Evolutionary conservation across 2,797 vertebrate genomes (phyloP).

Genomic region (Aldrovandia affinis): DNA sequence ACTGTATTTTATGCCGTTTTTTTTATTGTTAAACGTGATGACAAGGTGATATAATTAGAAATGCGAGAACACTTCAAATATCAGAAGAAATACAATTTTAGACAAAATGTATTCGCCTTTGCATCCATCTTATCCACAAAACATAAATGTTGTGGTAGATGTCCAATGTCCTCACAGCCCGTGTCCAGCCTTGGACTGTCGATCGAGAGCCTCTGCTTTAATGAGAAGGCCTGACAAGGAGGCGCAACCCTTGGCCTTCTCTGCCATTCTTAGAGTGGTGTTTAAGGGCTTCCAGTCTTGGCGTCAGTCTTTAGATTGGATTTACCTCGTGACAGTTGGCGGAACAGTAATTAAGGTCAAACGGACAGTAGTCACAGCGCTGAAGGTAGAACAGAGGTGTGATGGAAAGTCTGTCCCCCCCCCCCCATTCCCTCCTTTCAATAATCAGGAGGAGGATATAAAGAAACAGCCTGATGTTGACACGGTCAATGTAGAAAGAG

Average conservation of each 20-base stretch:
- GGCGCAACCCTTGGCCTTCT: neutral
- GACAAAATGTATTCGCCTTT: neutral
- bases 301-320: neutral
- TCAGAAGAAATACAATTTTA: neutral
- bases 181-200: constrained; percentile 14
- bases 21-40: too few species aligned
- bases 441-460: neutral
- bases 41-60: too few species aligned
- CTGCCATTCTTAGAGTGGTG: neutral
- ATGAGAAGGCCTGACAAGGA: constrained; percentile 33
- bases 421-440: neutral
- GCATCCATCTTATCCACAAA: neutral
- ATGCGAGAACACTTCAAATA: too few species aligned
- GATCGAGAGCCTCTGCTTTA: constrained; percentile 29
- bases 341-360: neutral
- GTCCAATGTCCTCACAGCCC: constrained; percentile 18
- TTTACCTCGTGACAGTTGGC: neutral
- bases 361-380: neutral
- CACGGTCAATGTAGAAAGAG: neutral
- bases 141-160: neutral
- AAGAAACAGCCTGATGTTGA: neutral
- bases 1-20: too few species aligned
- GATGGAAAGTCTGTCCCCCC: neutral
- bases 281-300: neutral
- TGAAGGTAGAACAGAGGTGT: neutral